These are phyloP conservation scores for Gnatocerus cornutus DNA, from an alignment of 2,888 invertebrate species.

Conservation along the genomic window DNA sequence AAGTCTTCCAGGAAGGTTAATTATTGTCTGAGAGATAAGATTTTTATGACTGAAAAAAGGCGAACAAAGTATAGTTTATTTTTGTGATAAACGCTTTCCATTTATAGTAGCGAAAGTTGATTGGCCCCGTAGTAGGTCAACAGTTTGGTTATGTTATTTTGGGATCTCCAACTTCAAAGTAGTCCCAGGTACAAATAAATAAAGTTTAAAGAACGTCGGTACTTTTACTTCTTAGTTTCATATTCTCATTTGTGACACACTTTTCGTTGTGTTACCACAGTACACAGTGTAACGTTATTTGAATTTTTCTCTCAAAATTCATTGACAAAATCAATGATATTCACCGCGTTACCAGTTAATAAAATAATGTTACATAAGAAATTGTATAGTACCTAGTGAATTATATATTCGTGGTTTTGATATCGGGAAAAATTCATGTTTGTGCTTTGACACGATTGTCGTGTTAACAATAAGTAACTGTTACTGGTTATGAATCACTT, in stretches of 20 bases:
- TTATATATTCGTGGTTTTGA: constrained; percentile 37
- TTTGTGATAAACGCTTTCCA: constrained; percentile 54
- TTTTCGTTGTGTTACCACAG: neutral
- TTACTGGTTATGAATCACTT: constrained; percentile 38
- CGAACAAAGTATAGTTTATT: constrained; percentile 49
- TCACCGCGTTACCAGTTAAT: neutral
- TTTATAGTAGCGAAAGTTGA: constrained; percentile 57
- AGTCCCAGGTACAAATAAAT: constrained; percentile 47
- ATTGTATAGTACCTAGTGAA: neutral
- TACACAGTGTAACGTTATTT: no score
- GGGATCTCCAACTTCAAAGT: constrained; percentile 48
- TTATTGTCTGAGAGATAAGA: constrained; percentile 20
- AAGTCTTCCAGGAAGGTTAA: constrained; percentile 3
- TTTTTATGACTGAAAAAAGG: constrained; percentile 37
- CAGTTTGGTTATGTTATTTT: constrained; percentile 53
- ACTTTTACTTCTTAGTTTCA: constrained; percentile 41
- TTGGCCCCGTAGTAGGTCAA: constrained; percentile 57
- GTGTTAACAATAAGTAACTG: constrained; percentile 41
- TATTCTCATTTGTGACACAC: constrained; percentile 24
- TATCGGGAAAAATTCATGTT: constrained; percentile 43
- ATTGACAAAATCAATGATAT: neutral
- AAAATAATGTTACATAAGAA: constrained; percentile 23
- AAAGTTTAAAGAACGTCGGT: constrained; percentile 30
- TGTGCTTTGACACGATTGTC: constrained; percentile 43
- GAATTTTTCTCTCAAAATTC: no score